Percentiles rank a stretch among this genome's conserved stretches.
phyloP scores from a whole-genome alignment of 2,888 invertebrate species.

The Trachelus stipa region DNA sequence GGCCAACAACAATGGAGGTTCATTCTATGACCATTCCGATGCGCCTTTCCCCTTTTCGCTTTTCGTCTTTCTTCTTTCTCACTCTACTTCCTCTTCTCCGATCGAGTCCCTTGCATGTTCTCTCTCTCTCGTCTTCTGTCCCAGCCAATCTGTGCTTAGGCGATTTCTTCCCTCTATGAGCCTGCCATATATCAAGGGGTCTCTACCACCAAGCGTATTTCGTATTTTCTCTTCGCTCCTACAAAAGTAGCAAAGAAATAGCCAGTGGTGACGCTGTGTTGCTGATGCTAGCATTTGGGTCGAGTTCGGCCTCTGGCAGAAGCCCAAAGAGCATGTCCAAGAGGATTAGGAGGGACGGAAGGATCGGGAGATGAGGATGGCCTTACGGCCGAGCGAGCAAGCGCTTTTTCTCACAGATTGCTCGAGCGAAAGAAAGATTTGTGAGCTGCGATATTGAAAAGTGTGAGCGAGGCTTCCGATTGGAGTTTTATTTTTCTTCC shows the following conservation, averaged over 20 bases:
- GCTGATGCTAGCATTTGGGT: too few species aligned
- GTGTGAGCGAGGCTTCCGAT: slow-evolving; percentile 10
- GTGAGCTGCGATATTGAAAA: slow-evolving; percentile 25
- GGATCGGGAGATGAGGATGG: background rate
- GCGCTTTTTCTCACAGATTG: background rate
- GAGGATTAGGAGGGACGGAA: too few species aligned
- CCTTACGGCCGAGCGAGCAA: background rate
- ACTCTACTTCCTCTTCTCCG: slow-evolving; percentile 5
- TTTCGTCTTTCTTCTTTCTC: slow-evolving; percentile 14
- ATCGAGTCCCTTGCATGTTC: background rate
- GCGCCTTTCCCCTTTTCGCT: slow-evolving; percentile 16
- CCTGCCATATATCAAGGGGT: slow-evolving; percentile 19
- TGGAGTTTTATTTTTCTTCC: too few species aligned
- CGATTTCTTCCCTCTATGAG: too few species aligned
- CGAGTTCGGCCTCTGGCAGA: too few species aligned
- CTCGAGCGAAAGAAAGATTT: slow-evolving; percentile 23
- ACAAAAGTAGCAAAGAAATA: slow-evolving; percentile 19
- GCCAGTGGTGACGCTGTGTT: too few species aligned
- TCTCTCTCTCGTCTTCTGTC: background rate
- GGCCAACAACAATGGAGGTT: slow-evolving; percentile 25
- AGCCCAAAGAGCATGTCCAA: too few species aligned
- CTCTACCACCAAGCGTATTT: slow-evolving; percentile 20
- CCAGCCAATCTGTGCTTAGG: too few species aligned
- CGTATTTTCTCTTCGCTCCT: slow-evolving; percentile 16
- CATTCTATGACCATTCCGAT: slow-evolving; percentile 18